Evolutionary conservation across 2,113 vertebrate species (phyloP), one percentile per base, ranked within the genome.

Genomic region (Bubo bubo): DNA sequence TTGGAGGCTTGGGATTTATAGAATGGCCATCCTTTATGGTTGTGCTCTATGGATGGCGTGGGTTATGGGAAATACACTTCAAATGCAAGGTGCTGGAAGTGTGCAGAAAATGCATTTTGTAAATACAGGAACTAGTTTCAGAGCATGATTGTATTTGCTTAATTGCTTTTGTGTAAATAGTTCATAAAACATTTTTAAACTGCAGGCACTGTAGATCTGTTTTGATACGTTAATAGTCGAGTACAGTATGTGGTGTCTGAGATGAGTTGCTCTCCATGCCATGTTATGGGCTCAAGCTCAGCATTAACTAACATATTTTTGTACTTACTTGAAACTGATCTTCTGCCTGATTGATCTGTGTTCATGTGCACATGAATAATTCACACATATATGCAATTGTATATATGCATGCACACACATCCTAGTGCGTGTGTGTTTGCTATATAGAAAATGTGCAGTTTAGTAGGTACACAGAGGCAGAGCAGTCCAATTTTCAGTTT

Each of bases 331-430:
- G 80, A 89, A 93, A 81, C 73, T 12, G 73, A 76, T 93, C 79
- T 84, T 72, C 63, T 95, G 56, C 77, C 77, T 26, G 71, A 81
- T 89, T 41, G 89, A 88, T 93, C 80, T 85, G 56, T 94, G 70
- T 93, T 95, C 70, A 32, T 37, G 49, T 96, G 86, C 73, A 79
- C 53, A 19, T 91, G 86, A 96, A 91, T 95, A 91, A 94, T 88
- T 91, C 73, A 82, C 50, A 35, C 27, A 1, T 32, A 3, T 19
- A 3, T 41, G 79, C 9, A 1, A 80, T 86, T 50, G 37, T 83
- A 6, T 72, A 30, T 12, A 30, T 19, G 49, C 26, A 12, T 45
- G 27, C 45, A 35, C 24, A n/a, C 41, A 27, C 8, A 20, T 27
- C 24, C 28, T 27, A 19, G 28, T 8, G 24, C 1, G 10, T 19